Evolutionary conservation across 1,140 invertebrate species (phyloP), one percentile per base, ranked within the genome.

Genomic region (Drosophila lini): DNA sequence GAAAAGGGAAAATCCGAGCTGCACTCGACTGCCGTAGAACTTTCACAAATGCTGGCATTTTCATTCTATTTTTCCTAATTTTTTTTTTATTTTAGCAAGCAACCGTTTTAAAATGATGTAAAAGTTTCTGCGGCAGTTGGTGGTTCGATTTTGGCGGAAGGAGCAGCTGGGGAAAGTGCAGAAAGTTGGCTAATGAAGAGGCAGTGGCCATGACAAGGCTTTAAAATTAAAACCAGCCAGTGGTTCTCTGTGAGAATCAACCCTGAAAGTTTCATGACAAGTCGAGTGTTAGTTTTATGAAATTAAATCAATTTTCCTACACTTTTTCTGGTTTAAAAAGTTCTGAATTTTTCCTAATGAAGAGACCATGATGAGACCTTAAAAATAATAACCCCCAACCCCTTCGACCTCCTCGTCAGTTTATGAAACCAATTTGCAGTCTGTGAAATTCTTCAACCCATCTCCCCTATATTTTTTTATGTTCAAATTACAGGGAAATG

Each of bases 401-500:
- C 58, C 40, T 65, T 58, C 47, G n/a, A 52, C 28, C 10, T 2
- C n/a, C 36, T 13, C 64, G 34, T 56, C 71, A 76, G 73, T 13
- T 68, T 38, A 34, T 34, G 52, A 34, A 78, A 69, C 57, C 60
- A 86, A 84, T 85, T 81, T 81, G 55, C 64, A 36, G 83, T 73
- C 68, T 83, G 73, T 67, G 68, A 80, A 88, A 80, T 74, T 74
- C 15, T n/a, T 9, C 45, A n/a, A 3, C 6, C 50, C 11, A 45
- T 34, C 31, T 11, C 34, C 8, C 9, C 22, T 15, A 38, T 50
- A n/a, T 15, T 50, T 52, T 40, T 65, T 65, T 31, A 42, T 36
- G 31, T 22, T 83, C 53, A 88, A 86, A 86, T 86, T 86, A 75
- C 80, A 86, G 84, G 73, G 64, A 86, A 84, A 85, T 80, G 68